Evolutionary conservation across 2,113 vertebrate species (phyloP).

Genomic region (Pseudonaja textilis): DNA sequence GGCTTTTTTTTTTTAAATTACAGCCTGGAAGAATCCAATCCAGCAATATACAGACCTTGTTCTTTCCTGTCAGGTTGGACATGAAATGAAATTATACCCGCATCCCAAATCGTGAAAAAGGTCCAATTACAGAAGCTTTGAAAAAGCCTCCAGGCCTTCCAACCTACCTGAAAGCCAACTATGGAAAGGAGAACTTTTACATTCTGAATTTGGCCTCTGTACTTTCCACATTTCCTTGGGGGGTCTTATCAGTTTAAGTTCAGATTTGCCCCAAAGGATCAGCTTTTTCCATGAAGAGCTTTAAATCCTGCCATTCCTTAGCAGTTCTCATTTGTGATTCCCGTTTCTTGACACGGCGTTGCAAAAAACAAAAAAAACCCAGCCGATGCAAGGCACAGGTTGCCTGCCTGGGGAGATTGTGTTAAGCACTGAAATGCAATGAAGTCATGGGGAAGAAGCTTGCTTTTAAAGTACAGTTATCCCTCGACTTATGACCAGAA

Average conservation of each 20-base stretch:
- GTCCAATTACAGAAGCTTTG: not conserved
- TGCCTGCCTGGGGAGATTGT: slow-evolving; percentile 76
- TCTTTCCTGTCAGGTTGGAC: not conserved
- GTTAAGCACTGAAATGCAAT: slow-evolving; percentile 76
- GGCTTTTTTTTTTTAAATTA: too few species aligned
- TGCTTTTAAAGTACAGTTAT: slow-evolving; percentile 71
- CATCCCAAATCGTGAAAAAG: slow-evolving; percentile 42
- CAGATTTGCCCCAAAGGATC: not conserved
- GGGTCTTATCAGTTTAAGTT: not conserved
- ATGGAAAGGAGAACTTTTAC: not conserved
- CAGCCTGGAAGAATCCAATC: not conserved
- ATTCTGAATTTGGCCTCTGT: not conserved
- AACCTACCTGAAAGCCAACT: not conserved
- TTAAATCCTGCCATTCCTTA: slow-evolving; percentile 60
- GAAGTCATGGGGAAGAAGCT: slow-evolving; percentile 72
- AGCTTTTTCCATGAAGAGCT: slow-evolving; percentile 14
- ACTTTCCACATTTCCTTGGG: not conserved
- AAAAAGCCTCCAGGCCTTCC: not conserved
- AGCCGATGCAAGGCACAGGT: slow-evolving; percentile 83
- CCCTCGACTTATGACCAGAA: not conserved
- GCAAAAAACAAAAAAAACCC: slow-evolving; percentile 60
- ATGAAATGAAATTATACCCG: not conserved
- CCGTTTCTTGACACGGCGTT: slow-evolving; percentile 65
- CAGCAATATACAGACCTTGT: not conserved
- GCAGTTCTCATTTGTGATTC: slow-evolving; percentile 58